These are phyloP conservation scores for Atrichornis clamosus DNA, from an alignment of 2,113 vertebrate genomes.

Conservation along the genomic window DNA sequence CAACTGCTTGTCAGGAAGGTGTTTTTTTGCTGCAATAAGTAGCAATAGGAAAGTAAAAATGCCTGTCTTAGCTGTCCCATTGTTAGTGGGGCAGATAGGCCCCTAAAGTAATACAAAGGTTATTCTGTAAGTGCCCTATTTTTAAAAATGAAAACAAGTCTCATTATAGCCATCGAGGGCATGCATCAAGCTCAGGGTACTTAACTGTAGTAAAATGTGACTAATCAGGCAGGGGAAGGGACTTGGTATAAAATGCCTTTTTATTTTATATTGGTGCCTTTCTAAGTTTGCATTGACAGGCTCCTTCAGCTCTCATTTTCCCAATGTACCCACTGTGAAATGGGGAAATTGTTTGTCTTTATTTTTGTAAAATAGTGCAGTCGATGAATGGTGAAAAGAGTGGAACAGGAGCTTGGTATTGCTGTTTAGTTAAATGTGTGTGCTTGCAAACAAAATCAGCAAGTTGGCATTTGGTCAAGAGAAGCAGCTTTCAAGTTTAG, in stretches of 20 bases:
- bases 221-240: not conserved
- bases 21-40: not conserved
- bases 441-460: slow-evolving; percentile 57
- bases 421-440: not conserved
- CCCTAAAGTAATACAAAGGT: not conserved
- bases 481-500: slow-evolving; percentile 51
- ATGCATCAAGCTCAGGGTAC: not conserved
- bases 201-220: not conserved
- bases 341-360: not conserved
- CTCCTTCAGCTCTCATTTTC: not conserved
- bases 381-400: not conserved
- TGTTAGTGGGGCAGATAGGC: not conserved
- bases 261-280: not conserved
- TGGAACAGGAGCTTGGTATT: not conserved
- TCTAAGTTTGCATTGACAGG: not conserved
- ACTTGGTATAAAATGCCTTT: not conserved
- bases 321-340: not conserved
- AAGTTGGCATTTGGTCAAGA: slow-evolving; percentile 41
- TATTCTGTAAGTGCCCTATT: not conserved
- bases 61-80: not conserved
- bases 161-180: not conserved
- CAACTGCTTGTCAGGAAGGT: not conserved
- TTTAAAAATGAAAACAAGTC: not conserved
- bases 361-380: not conserved
- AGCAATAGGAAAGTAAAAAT: not conserved